These are phyloP conservation scores for Saguinus midas DNA, from an alignment of 2,113 vertebrate genomes.

Conservation along the genomic window DNA sequence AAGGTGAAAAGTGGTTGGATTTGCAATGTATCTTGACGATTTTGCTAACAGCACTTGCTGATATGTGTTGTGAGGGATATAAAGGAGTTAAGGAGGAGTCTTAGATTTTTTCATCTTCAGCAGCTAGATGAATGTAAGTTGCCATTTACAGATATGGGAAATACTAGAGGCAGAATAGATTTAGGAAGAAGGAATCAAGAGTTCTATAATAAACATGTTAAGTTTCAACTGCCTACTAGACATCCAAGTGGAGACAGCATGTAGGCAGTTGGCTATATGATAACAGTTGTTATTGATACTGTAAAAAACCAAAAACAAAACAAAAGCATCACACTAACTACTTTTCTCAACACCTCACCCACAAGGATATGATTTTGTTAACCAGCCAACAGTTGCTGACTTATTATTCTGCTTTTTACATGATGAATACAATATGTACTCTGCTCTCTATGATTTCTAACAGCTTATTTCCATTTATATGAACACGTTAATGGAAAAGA, in stretches of 20 bases:
- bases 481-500: slow-evolving; percentile 49
- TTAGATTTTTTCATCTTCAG: not conserved
- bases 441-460: slow-evolving; percentile 29
- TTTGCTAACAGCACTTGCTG: not conserved
- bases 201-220: slow-evolving; percentile 23
- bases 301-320: slow-evolving; percentile 17
- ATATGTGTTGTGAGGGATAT: not conserved
- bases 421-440: slow-evolving; percentile 36
- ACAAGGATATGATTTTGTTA: slow-evolving; percentile 56
- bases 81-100: not conserved
- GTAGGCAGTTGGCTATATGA: not conserved
- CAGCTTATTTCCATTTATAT: slow-evolving; percentile 72
- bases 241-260: not conserved
- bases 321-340: slow-evolving; percentile 33
- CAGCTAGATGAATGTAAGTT: not conserved
- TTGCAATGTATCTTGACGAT: not conserved
- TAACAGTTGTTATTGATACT: slow-evolving; percentile 47
- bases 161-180: slow-evolving; percentile 13
- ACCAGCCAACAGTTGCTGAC: slow-evolving; percentile 61
- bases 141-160: slow-evolving; percentile 23
- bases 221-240: slow-evolving; percentile 40
- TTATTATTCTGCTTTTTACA: slow-evolving; percentile 56
- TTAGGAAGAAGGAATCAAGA: slow-evolving; percentile 16
- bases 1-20: not conserved
- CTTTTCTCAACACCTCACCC: slow-evolving; percentile 59